A percentile compares a stretch with the other conserved stretches of the same genome.
Evolutionary conservation across 1,140 invertebrate genomes (phyloP).

Genomic region (Galendromus occidentalis): DNA sequence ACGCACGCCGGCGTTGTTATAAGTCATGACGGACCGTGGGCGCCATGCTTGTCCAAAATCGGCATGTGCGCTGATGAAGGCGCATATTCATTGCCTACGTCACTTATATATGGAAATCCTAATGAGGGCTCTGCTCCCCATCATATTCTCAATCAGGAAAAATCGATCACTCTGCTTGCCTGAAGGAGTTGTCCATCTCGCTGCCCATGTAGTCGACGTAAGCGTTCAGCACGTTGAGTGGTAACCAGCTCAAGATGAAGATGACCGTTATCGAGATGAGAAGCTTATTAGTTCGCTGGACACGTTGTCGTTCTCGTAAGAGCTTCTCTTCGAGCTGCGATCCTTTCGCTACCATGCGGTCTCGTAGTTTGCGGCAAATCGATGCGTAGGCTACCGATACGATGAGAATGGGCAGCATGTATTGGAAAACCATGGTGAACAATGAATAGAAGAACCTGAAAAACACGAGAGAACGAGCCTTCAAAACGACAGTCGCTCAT

Average conservation of each 20-base stretch:
- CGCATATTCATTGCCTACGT: no score
- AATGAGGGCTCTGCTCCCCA: no score
- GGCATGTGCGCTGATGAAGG: no score
- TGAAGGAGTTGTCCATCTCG: background rate
- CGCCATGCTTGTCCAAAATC: no score
- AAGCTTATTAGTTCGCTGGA: conserved; percentile 55
- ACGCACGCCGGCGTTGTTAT: no score
- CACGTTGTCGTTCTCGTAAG: conserved; percentile 32
- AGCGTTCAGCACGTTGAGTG: conserved; percentile 60
- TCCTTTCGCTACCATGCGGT: conserved; percentile 25
- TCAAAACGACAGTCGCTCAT: no score
- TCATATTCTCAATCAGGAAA: no score
- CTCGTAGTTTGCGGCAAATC: conserved; percentile 36
- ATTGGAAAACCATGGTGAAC: conserved; percentile 60
- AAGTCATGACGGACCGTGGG: no score
- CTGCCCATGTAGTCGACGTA: conserved; percentile 40
- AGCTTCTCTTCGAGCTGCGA: conserved; percentile 18
- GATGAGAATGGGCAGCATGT: conserved; percentile 55
- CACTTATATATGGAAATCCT: no score
- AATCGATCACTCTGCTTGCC: no score
- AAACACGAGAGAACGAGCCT: background rate
- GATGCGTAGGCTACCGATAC: conserved; percentile 41
- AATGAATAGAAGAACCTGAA: conserved; percentile 43
- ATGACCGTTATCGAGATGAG: conserved; percentile 61
- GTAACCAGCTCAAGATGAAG: conserved; percentile 67